Evolutionary conservation across 1,140 invertebrate species (phyloP), one percentile per base, ranked within the genome.

Genomic region (Sinella curviseta): DNA sequence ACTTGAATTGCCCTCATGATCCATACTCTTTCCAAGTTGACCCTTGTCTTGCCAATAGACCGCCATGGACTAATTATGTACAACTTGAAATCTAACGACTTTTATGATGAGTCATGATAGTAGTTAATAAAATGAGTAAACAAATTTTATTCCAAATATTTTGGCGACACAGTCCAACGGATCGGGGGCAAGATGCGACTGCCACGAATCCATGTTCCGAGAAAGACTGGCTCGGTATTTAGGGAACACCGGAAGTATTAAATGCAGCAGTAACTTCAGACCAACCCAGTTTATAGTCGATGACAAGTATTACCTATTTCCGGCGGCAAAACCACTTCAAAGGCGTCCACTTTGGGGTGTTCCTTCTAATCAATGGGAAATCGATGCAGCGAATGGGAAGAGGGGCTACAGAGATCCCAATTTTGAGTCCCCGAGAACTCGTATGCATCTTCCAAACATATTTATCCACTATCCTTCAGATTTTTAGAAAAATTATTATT

Each of bases 211-310:
- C 39, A 48, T 20, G 39, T 48, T 48, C 20, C 39, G 39, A 20
- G 39, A 48, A 12, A 48, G 39, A 48, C 8, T 48, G 8, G 39
- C 39, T 20, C 39, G 20, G 39, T 48, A 48, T 20, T 12, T 48
- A 20, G 39, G 20, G 39, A 20, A 20, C 39, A 20, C 8, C 8
- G 39, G 39, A 48, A 48, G 20, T 8, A 48, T 48, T 20, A 12
- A 48, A 48, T 8, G 39, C 8, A 48, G 39, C 8, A 20, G 20
- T 48, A 12, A 48, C 39, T 48, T 12, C 39, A 48, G 20, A 20
- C 24, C 57, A 12, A 77, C 77, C 28, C 30, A 67, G 26, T 33
- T 77, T 24, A 78, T 78, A n/a, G 77, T 39, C n/a, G 39, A 78
- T 74, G n/a, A 57, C 67, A 73, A 36, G 8, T 55, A 55, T 14